Evolutionary conservation across 2,797 vertebrate species (phyloP), one percentile per base, ranked within the genome.

Genomic region (Trachops cirrhosus): DNA sequence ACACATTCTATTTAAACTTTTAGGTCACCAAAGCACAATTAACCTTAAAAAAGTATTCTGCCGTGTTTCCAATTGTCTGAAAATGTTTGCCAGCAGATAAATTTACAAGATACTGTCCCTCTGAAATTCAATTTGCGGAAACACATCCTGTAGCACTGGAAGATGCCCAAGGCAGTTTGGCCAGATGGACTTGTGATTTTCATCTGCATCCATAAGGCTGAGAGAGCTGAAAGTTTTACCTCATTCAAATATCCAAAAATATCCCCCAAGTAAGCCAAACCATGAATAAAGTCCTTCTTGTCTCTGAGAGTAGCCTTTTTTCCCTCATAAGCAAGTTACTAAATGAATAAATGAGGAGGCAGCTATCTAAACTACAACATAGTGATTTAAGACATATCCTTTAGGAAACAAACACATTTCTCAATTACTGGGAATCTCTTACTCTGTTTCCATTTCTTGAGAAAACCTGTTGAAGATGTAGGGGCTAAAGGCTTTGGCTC

Each of bases 71-170:
- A 90, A 93, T 29, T 89, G 6, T 64, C 48, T 85, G 29, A 32
- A 77, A 39, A 90, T 57, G 71, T 94, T 77, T 89, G 26, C 68
- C 83, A 95, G 67, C 26, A 93, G 79, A 89, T 91, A 24, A 89
- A 78, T 89, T 94, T 93, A 96, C 4, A 59, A 95, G 70, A 94
- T 54, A 91, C 0, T 77, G 32, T 91, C 89, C 62, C 32, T 67
- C 57, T 91, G 70, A 96, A 89, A 94, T 84, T 93, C 86, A 95
- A 50, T 50, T 14, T 87, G 18, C 68, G 91, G 78, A 93, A 96
- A 46, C 78, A 88, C 44, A 91, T 92, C 59, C 34, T 82, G 32
- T 77, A 94, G 44, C 18, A 48, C 19, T 86, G 19, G 11, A 83
- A 83, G 54, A 75, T 59, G 74, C 34, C 70, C 74, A 89, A 0